Evolutionary conservation across 2,888 invertebrate genomes (phyloP), one percentile per base, ranked within the genome.

Genomic region (Liodrosophila aerea): DNA sequence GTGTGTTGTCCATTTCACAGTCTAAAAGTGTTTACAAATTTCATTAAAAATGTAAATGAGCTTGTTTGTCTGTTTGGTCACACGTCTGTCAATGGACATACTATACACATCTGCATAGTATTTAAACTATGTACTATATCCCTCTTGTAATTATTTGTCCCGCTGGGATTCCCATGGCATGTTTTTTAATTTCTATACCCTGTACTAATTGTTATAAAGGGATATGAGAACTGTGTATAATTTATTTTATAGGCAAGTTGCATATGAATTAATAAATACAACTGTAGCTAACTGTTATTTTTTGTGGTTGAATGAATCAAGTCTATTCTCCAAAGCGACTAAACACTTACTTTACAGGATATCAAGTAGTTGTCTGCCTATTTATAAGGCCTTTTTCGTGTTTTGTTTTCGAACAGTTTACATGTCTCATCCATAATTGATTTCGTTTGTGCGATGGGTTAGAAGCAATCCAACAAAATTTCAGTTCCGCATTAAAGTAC

Each of bases 31-130:
- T 77, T 81, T 73, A 49, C 65, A 69, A 73, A 85, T 82, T 73
- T 69, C 82, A 83, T 83, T 82, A 86, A 78, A 81, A 84, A 86
- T 83, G 85, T 65, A 83, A 86, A 83, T 85, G 68, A 74, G 76
- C 73, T 77, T 82, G 76, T 76, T 77, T 82, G 76, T 73, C 81
- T 70, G 77, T 66, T 74, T 71, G 72, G n/a, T 50, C 54, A 43
- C 64, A 39, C 49, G 49, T 43, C 57, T 57, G 46, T 54, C 44
- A 52, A 39, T 33, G 36, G 29, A 56, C 27, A 22, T 22, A 5
- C 22, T 5, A 22, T 5, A 22, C 22, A 11, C 18, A 9, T 22
- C 39, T 11, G 11, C 7, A 15, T 11, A 9, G 18, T n/a, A 40
- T 13, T 12, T 36, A 37, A 37, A 37, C 37, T 16, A 16, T 16